phyloP scores from a whole-genome alignment of 1,140 invertebrate genomes.

The Eupristina koningsbergeri region DNA sequence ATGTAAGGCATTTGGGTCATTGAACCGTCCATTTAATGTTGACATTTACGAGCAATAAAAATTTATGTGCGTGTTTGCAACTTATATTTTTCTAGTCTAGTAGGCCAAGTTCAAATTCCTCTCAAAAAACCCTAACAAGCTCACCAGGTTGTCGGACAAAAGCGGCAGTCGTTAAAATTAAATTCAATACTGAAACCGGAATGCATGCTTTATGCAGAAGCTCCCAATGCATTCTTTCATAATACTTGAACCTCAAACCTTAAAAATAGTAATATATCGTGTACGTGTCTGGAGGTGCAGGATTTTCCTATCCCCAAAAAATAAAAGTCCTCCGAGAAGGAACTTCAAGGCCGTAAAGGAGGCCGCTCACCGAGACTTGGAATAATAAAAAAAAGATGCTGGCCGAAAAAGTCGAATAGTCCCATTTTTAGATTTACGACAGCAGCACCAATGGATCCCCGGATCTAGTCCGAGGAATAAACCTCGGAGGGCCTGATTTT shows the following conservation, averaged over 20 bases:
- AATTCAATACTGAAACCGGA: neutral
- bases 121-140: too few species aligned
- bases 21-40: too few species aligned
- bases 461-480: constrained; percentile 54
- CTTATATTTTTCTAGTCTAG: too few species aligned
- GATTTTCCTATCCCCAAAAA: constrained; percentile 19
- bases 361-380: neutral
- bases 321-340: neutral
- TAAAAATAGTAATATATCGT: neutral
- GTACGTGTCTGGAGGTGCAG: neutral
- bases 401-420: constrained; percentile 17
- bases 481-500: neutral
- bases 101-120: too few species aligned
- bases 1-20: too few species aligned
- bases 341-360: constrained; percentile 3
- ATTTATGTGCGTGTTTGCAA: too few species aligned
- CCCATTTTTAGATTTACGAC: constrained; percentile 34
- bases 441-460: constrained; percentile 51
- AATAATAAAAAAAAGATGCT: constrained; percentile 8
- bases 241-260: neutral
- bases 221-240: neutral
- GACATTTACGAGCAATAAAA: too few species aligned
- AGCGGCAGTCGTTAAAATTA: neutral
- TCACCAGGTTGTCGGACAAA: too few species aligned
- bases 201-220: neutral